A percentile compares a stretch with the other conserved stretches of the same genome.
These are phyloP conservation scores for Lordiphosa andalusiaca DNA, from an alignment of 2,888 invertebrate genomes.

Conservation along the genomic window DNA sequence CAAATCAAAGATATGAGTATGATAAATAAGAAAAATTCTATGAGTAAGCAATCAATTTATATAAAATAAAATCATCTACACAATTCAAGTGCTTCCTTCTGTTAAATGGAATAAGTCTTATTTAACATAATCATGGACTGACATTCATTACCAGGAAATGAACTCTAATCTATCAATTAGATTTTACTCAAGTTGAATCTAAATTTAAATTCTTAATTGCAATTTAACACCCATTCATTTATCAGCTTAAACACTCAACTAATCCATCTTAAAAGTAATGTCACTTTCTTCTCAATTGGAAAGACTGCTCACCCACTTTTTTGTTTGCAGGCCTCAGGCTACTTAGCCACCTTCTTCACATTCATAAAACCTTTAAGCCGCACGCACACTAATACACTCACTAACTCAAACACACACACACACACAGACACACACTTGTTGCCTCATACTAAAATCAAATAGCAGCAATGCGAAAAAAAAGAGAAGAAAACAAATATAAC, in stretches of 20 bases:
- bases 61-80: too few species aligned
- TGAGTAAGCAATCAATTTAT: too few species aligned
- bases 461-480: conserved; percentile 14
- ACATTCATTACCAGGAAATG: too few species aligned
- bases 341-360: conserved; percentile 15
- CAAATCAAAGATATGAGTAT: too few species aligned
- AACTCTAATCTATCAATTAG: too few species aligned
- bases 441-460: conserved; percentile 42
- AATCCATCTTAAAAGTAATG: conserved; percentile 29
- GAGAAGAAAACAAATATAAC: conserved; percentile 22
- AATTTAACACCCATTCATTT: not conserved
- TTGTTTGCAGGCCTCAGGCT: conserved; percentile 35
- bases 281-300: conserved; percentile 30
- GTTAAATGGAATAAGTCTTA: too few species aligned
- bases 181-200: not conserved
- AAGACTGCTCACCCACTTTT: conserved; percentile 25
- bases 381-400: conserved; percentile 1
- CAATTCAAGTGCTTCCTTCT: too few species aligned
- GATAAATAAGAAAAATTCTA: too few species aligned
- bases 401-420: conserved; percentile 8
- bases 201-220: not conserved
- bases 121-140: too few species aligned
- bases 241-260: conserved; percentile 8
- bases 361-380: conserved; percentile 24
- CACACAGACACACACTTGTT: conserved; percentile 34